phyloP scores from a whole-genome alignment of 2,113 vertebrate species.

The Trachemys scripta region DNA sequence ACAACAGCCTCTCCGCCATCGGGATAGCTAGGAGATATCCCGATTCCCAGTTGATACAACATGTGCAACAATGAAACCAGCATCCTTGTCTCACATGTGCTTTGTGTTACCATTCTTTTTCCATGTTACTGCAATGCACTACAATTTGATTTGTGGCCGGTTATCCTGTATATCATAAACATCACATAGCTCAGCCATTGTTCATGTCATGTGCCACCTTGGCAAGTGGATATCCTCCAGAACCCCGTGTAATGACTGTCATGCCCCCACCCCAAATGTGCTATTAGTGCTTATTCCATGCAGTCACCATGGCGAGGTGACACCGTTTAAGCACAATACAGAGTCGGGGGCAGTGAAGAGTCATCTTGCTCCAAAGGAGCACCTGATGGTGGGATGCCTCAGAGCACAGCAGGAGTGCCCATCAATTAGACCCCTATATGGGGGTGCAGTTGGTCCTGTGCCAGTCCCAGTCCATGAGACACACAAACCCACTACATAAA shows the following conservation, averaged over 20 bases:
- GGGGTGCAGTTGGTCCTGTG: neutral
- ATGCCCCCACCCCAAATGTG: neutral
- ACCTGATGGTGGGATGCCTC: neutral
- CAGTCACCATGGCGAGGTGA: neutral
- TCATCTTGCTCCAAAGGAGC: neutral
- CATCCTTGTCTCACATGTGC: neutral
- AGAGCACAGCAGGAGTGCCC: neutral
- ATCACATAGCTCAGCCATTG: neutral
- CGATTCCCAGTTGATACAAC: neutral
- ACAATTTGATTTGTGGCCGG: neutral
- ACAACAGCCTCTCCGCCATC: neutral
- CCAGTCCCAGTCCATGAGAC: neutral
- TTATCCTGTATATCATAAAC: accelerated
- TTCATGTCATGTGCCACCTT: accelerated
- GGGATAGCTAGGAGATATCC: neutral
- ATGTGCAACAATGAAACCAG: neutral
- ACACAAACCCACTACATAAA: neutral
- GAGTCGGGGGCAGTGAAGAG: neutral
- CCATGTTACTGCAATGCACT: accelerated
- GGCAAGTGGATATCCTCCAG: accelerated
- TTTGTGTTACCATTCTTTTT: neutral
- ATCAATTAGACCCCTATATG: neutral
- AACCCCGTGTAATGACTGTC: neutral
- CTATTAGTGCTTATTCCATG: neutral
- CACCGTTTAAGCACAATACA: neutral